Base-by-base conservation (phyloP, 2,888 invertebrate species). In the Hirtodrosophila confusa region DNA sequence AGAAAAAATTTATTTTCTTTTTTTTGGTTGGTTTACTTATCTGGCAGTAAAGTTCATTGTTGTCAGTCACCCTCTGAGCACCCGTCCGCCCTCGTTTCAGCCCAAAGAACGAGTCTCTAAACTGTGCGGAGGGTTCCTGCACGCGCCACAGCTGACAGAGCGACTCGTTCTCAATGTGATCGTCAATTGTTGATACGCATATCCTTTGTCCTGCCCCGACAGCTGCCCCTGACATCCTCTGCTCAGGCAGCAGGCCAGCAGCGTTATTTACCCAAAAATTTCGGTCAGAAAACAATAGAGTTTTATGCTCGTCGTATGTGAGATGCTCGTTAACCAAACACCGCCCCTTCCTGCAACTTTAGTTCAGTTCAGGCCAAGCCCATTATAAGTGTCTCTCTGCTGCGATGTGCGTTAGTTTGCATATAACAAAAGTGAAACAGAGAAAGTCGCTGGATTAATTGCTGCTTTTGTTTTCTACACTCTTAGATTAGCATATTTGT, bases 361-460 rank as follows among this genome's bases (percentile, higher is more conserved):
- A 35, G 55, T 57, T 44, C 50, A 35, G 55, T 57, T 44, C 50
- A 48, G 41, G 35, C 6, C 44, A 45, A 50, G 48, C 43, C 37
- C 66, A 37, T 44, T 74, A 77, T 39, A 55, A 69, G 47, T 58
- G 49, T 39, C 44, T 44, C 31, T 44, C 31, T 31, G 9, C 9
- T 31, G 31, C 31, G 9, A 31, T 31, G 58, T 60, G 54, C 65
- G 36, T 54, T 54, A 71, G 85, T 82, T 82, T 77, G 83, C 80
- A 82, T 82, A 85, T 79, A 75, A 82, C 75, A 68, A 77, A 77
- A 77, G 72, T 68, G 69, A 82, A 82, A 75, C 69, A 75, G 80
- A 65, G 80, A 82, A 82, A 82, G 80, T 83, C 69, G 51, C 37
- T 76, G 60, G 72, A 75, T 82, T 82, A 85, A 82, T 82, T 82